A percentile compares a stretch with the other conserved stretches of the same genome.
Evolutionary conservation across 2,113 vertebrate species (phyloP).

Genomic region (Corythornis cristatus): DNA sequence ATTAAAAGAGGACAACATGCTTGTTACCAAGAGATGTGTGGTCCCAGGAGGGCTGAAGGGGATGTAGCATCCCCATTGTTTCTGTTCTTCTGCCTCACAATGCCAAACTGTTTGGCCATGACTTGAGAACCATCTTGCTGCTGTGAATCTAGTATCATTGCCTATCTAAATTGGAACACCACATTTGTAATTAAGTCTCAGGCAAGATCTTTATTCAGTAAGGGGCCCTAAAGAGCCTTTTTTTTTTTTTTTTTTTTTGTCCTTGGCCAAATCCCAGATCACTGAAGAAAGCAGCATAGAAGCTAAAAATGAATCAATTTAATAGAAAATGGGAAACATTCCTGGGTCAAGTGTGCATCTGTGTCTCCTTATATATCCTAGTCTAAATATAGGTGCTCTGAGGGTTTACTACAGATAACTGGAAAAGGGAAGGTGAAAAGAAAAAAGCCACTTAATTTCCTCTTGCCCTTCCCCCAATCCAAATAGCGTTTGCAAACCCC

Average conservation of each 20-base stretch:
- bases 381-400: conserved; percentile 56
- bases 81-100: background rate
- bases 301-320: conserved; percentile 59
- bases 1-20: background rate
- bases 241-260: background rate
- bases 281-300: conserved; percentile 11
- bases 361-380: conserved; percentile 43
- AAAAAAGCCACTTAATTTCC: conserved; percentile 68
- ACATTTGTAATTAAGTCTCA: conserved; percentile 38
- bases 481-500: conserved; percentile 6
- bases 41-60: background rate
- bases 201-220: conserved; percentile 12
- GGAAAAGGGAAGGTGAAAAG: conserved; percentile 51
- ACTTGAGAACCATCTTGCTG: background rate
- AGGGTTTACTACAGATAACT: conserved; percentile 41
- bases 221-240: conserved; percentile 14
- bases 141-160: background rate
- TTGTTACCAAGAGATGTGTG: background rate
- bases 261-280: conserved; percentile 37
- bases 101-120: background rate
- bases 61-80: background rate
- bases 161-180: background rate
- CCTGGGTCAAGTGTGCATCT: conserved; percentile 56
- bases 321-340: conserved; percentile 52
- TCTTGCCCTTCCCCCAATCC: background rate